A percentile compares a stretch with the other conserved stretches of the same genome.
These are phyloP conservation scores for Crypturellus undulatus DNA, from an alignment of 2,113 vertebrate genomes.

Conservation along the genomic window DNA sequence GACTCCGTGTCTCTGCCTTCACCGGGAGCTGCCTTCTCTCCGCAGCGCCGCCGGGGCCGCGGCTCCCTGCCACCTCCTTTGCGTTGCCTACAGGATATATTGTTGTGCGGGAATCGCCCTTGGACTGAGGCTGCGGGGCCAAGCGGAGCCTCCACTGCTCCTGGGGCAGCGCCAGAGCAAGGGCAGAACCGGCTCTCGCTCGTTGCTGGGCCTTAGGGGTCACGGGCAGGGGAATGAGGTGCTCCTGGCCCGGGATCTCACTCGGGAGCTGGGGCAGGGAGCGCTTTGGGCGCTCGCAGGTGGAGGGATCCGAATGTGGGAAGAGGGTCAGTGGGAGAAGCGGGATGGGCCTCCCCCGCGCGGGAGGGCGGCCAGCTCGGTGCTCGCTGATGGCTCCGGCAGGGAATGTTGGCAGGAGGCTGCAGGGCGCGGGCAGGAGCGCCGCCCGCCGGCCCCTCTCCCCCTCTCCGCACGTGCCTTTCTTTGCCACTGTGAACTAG, in stretches of 20 bases:
- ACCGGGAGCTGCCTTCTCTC: constrained; percentile 68
- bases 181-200: constrained; percentile 41
- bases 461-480: constrained; percentile 71
- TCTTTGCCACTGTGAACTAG: constrained; percentile 78
- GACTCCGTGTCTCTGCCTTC: constrained; percentile 23
- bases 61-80: background rate
- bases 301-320: background rate
- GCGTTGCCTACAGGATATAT: constrained; percentile 66
- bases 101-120: constrained; percentile 47
- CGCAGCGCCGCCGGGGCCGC: too few relatives aligned
- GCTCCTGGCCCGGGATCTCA: too few relatives aligned
- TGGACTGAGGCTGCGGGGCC: constrained; percentile 40
- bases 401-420: background rate
- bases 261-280: too few relatives aligned
- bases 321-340: background rate
- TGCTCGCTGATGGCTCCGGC: background rate
- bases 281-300: background rate
- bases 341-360: rapidly evolving
- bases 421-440: background rate
- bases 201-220: background rate
- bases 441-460: background rate
- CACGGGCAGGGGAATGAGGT: background rate
- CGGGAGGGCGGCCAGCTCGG: rapidly evolving
- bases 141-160: constrained; percentile 20
- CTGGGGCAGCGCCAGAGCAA: background rate